Evolutionary conservation across 35 echinoderm and acorn worm species (phyloP), one percentile per base, ranked within the genome.

Genomic region (Amphiura filiformis): DNA sequence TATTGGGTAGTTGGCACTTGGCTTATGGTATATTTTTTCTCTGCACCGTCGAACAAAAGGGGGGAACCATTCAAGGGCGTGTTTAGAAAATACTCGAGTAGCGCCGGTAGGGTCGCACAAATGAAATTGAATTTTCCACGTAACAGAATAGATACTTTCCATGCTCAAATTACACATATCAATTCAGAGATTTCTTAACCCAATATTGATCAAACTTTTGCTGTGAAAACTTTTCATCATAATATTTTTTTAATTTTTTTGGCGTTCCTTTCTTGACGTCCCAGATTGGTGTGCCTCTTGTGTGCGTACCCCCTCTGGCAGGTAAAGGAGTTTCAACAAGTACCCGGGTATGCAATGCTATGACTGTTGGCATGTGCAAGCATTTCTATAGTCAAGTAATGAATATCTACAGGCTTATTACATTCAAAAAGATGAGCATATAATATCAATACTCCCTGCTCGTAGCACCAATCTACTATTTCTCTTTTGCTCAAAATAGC

Each of bases 161-260:
- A 26, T 70, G 61, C 61, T 70, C 61, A 70, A 70, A 70, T 70
- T 70, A 70, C 61, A 70, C 15, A 70, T 70, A 70, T 70, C 61
- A 70, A 70, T 70, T 70, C 61, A 70, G 28, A 30, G 28, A 70
- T 70, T 70, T 30, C 15, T 26, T 70, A 70, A 70, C 61, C 61
- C 26, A 5, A 70, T 70, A 70, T 70, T 30, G 61, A 70, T 70
- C 61, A 70, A 70, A 70, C 61, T 70, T 70, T 70, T 18, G 1
- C 17, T 15, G 28, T 26, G 28, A 70, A 70, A 70, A 70, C 61
- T 70, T 70, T 70, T 70, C 61, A 70, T 70, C 61, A 70, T 70
- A 70, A 70, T 30, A 70, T 70, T 70, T 52, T 52, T 70, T 70
- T 70, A 70, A 70, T 70, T 70, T 23, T 70, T 70, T 70, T 70